Conservation (phyloP, 2,888 invertebrate species). For the Tiliacea aurago region DNA sequence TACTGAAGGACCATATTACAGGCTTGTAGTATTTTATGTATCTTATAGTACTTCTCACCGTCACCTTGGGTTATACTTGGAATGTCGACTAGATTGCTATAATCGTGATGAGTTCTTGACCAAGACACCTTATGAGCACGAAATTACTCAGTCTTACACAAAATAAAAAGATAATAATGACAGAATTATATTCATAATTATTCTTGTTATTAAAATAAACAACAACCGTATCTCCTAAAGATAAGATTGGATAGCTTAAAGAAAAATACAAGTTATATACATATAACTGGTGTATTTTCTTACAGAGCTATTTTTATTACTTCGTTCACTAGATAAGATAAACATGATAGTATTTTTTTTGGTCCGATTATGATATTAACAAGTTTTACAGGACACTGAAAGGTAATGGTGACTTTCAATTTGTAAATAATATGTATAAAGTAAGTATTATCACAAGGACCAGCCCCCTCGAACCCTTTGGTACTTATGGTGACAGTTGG, state of each 20-base stretch:
- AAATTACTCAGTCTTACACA: background rate
- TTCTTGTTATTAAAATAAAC: background rate
- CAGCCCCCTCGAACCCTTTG: background rate
- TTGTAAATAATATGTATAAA: background rate
- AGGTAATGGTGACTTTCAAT: background rate
- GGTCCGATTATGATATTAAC: too few relatives aligned
- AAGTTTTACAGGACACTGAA: too few relatives aligned
- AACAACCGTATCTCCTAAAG: background rate
- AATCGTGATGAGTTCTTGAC: background rate
- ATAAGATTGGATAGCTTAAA: conserved; percentile 2
- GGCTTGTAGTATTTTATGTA: background rate
- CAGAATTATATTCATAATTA: background rate
- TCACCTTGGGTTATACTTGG: background rate
- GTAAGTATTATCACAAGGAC: background rate
- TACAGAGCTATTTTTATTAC: background rate
- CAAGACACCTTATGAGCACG: background rate
- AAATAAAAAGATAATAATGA: background rate
- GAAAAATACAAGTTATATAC: too few relatives aligned
- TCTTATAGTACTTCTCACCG: background rate
- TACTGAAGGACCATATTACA: background rate
- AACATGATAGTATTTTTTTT: background rate
- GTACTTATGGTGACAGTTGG: too few relatives aligned
- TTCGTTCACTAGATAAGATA: conserved; percentile 4
- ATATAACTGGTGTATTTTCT: background rate
- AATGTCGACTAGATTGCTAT: background rate